Base-by-base conservation (phyloP, 2,888 invertebrate species). In the Meteorus cinctellus region DNA sequence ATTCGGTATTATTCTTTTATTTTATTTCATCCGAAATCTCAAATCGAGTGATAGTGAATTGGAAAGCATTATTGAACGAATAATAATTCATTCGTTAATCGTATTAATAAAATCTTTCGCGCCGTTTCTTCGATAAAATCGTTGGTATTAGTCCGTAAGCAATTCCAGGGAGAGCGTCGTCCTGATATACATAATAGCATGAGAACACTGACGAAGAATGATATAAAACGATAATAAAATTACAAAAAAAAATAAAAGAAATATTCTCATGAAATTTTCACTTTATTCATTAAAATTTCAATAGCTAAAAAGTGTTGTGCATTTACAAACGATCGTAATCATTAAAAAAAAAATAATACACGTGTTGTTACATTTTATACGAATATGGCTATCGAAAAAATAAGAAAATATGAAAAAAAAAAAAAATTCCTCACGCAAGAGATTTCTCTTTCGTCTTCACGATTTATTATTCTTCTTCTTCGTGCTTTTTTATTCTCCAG, bases 351-450 rank as follows among this genome's bases (percentile, higher is more conserved):
- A 29, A 62, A 62, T 14, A 29, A 65, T 3, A 65, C n/a, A 65
- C 24, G 65, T 36, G 65, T 65, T 65, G 19, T 65, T 65, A 65
- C 36, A 65, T 65, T 65, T 65, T 65, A 65, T 65, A 65, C 65
- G 65, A 65, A 34, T 34, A 62, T 62, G 62, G 62, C 31, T 14
- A 62, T 29, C 16, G 8, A 34, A 34, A 29, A 63, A 16, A 34
- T n/a, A 34, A 5, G 8, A 63, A 31, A 63, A 29, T 14, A 14
- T 4, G 24, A 27, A 27, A 62, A 60, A 60, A 60, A 60, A n/a
- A 31, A 29, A 62, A 62, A 31, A 31, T 8, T 63, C 16, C n/a
- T 31, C 19, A 19, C 55, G 10, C 19, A 55, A 19, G 24, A 48
- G 24, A 55, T 19, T 55, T 4, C 19, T 55, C 19, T 55, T 55